Percentiles rank a stretch among this genome's conserved stretches.
Conservation (phyloP, 2,113 vertebrate species). For the Erinaceus europaeus region DNA sequence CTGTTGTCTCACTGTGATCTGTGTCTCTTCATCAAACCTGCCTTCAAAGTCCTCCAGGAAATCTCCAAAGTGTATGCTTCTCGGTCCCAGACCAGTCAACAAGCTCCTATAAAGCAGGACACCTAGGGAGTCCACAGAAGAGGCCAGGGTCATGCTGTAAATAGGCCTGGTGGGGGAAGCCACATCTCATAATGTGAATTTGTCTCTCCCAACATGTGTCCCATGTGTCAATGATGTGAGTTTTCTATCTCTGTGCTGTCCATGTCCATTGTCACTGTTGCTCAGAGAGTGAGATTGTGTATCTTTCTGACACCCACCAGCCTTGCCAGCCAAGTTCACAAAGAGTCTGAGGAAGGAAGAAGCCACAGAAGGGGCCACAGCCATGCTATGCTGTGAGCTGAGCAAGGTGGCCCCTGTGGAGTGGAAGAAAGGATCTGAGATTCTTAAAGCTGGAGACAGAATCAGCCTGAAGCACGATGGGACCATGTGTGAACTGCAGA, state of each 20-base stretch:
- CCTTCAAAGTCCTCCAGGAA: no score
- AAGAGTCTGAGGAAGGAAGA: constrained; percentile 70
- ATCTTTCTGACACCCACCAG: constrained; percentile 38
- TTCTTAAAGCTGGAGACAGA: constrained; percentile 75
- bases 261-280: not conserved
- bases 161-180: constrained; percentile 82
- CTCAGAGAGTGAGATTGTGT: no score
- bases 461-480: constrained; percentile 71
- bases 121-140: constrained; percentile 57
- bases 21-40: no score
- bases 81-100: constrained; percentile 72
- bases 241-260: not conserved
- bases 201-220: not conserved
- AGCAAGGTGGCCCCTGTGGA: constrained; percentile 78
- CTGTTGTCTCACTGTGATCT: no score
- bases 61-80: no score
- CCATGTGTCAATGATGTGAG: not conserved
- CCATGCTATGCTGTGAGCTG: constrained; percentile 82
- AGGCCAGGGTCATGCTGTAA: constrained; percentile 75
- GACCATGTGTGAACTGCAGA: constrained; percentile 74
- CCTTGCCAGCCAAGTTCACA: constrained; percentile 71
- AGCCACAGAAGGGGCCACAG: constrained; percentile 43
- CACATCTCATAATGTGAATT: no score
- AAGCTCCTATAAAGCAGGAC: constrained; percentile 73
- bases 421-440: constrained; percentile 80